Evolutionary conservation across 1,140 invertebrate genomes (phyloP).

Genomic region (Pachypsylla venusta): DNA sequence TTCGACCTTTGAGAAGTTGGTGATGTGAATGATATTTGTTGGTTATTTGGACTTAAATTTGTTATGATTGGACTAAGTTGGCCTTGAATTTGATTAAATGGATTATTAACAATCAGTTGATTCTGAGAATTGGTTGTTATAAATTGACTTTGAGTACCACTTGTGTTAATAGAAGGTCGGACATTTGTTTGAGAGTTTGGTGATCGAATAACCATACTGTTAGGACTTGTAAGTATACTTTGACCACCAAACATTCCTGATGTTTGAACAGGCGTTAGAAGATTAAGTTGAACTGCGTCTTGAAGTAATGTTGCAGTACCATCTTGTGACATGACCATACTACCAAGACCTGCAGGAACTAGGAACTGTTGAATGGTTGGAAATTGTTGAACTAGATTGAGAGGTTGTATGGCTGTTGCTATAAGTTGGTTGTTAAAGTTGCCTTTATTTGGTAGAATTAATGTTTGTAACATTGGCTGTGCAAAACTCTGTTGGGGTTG

Average conservation of each 20-base stretch:
- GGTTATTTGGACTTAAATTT: slow-evolving; percentile 52
- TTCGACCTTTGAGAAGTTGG: background rate
- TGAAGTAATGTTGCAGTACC: slow-evolving; percentile 48
- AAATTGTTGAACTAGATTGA: slow-evolving; percentile 63
- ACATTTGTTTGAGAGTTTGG: slow-evolving; percentile 29
- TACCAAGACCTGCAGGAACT: slow-evolving; percentile 58
- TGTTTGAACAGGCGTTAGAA: slow-evolving; percentile 55
- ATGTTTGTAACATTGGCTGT: slow-evolving; percentile 37
- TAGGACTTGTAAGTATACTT: slow-evolving; percentile 47
- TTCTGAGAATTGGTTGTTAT: slow-evolving; percentile 40
- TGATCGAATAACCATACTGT: slow-evolving; percentile 53
- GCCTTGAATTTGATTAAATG: slow-evolving; percentile 43
- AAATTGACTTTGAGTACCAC: slow-evolving; percentile 18
- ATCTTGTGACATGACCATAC: slow-evolving; percentile 53
- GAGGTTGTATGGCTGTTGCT: slow-evolving; percentile 43
- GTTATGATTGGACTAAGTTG: slow-evolving; percentile 61
- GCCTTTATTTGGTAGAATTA: slow-evolving; percentile 54
- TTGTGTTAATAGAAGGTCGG: slow-evolving; percentile 15
- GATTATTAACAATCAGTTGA: slow-evolving; percentile 56
- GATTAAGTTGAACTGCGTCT: slow-evolving; percentile 55
- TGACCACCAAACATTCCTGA: slow-evolving; percentile 39
- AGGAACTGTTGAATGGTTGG: slow-evolving; percentile 67
- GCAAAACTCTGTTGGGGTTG: slow-evolving; percentile 23
- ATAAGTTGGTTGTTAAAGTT: slow-evolving; percentile 24
- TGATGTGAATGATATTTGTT: slow-evolving; percentile 20